Conservation (phyloP, 1,140 invertebrate species). For the Nephotettix cincticeps region DNA sequence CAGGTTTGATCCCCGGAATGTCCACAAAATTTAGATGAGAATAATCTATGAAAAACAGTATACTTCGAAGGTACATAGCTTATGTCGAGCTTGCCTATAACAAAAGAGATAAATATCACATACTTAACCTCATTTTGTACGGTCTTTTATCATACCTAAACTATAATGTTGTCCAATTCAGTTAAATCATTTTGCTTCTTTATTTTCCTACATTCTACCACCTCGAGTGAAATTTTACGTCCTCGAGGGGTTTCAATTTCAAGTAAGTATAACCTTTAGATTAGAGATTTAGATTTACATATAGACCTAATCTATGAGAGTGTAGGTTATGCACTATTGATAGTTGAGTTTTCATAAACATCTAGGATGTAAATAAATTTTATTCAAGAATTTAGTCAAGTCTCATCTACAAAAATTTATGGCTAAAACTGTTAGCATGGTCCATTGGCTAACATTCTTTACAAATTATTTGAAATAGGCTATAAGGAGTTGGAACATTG, state of each 20-base stretch:
- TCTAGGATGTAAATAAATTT: neutral
- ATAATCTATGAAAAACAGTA: no score
- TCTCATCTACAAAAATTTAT: neutral
- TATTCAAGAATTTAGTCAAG: neutral
- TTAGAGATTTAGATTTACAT: neutral
- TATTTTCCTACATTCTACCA: no score
- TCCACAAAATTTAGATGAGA: no score
- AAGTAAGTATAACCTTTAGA: conserved; percentile 38
- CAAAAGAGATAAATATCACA: no score
- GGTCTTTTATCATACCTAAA: no score
- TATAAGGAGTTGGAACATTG: no score
- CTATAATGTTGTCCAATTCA: no score
- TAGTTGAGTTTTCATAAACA: neutral
- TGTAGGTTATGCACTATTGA: neutral
- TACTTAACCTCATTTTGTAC: no score
- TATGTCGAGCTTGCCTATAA: no score
- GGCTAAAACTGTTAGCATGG: neutral
- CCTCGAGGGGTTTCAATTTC: conserved; percentile 38
- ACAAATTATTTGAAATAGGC: neutral
- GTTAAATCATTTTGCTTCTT: no score
- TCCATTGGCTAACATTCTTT: neutral
- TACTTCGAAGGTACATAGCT: no score
- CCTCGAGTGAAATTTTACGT: conserved; percentile 34
- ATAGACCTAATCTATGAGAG: neutral
- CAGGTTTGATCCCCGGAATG: no score